A percentile compares a stretch with the other conserved stretches of the same genome.
phyloP scores from a whole-genome alignment of 2,888 invertebrate species.

The Galerucella calmariensis region DNA sequence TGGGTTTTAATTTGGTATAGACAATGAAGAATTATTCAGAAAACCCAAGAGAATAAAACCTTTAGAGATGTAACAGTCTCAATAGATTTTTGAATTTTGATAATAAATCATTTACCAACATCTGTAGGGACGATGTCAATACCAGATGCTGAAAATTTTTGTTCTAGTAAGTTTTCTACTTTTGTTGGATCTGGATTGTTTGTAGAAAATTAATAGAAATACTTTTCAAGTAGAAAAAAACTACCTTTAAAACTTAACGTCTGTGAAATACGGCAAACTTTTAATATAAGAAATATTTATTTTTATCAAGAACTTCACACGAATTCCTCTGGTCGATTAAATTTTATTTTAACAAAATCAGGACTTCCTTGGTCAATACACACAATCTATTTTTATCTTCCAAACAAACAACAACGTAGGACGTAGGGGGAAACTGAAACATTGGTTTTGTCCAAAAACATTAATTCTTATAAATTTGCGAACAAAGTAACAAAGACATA shows the following conservation, averaged over 20 bases:
- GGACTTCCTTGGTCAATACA: background rate
- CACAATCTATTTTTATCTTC: background rate
- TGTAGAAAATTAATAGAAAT: background rate
- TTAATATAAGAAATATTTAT: background rate
- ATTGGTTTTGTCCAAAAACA: background rate
- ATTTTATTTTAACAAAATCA: background rate
- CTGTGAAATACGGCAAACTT: background rate
- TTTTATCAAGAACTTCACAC: conserved; percentile 1
- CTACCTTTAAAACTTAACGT: background rate
- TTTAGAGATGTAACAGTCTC: too few species aligned
- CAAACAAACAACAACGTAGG: background rate
- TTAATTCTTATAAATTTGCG: too few species aligned
- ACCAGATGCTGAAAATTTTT: too few species aligned
- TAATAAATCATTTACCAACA: too few species aligned
- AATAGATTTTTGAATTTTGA: too few species aligned
- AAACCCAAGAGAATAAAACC: too few species aligned
- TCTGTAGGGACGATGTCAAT: too few species aligned
- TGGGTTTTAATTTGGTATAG: too few species aligned
- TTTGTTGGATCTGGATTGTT: too few species aligned
- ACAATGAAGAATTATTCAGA: too few species aligned
- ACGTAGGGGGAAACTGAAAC: background rate
- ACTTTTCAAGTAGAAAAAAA: background rate
- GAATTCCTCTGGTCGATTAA: background rate
- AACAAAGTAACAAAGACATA: too few species aligned
- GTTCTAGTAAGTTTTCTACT: too few species aligned